A percentile compares a stretch with the other conserved stretches of the same genome.
Evolutionary conservation across 1,140 invertebrate genomes (phyloP).

Genomic region (Scaptomyza graminum): DNA sequence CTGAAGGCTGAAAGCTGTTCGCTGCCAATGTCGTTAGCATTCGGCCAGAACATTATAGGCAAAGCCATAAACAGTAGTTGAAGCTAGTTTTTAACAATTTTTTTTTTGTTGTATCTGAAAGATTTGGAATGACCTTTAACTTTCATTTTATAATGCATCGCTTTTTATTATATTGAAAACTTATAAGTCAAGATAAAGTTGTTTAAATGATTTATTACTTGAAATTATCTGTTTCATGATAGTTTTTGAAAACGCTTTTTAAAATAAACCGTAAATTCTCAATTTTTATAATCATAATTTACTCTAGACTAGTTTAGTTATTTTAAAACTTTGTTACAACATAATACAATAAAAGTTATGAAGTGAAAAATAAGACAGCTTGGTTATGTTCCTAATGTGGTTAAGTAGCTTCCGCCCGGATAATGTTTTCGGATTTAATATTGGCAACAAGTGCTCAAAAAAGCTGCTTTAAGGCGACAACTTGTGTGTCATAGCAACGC

Average conservation of each 20-base stretch:
- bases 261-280: too few species aligned
- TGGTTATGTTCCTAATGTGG: constrained; percentile 14
- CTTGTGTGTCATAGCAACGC: constrained; percentile 67
- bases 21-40: constrained; percentile 74
- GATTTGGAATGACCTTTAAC: constrained; percentile 20
- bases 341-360: not conserved
- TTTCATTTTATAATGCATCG: not conserved
- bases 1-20: constrained; percentile 58
- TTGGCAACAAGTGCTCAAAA: constrained; percentile 48
- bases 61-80: constrained; percentile 42
- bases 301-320: not conserved
- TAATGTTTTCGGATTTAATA: constrained; percentile 36
- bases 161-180: constrained; percentile 10
- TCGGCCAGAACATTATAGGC: constrained; percentile 42
- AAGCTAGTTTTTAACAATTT: constrained; percentile 8
- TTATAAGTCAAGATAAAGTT: constrained; percentile 16
- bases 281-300: too few species aligned
- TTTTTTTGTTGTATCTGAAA: not conserved
- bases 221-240: not conserved
- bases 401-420: not conserved
- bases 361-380: not conserved
- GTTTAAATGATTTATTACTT: constrained; percentile 8
- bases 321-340: not conserved
- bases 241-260: not conserved
- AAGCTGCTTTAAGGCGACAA: constrained; percentile 71